Percentiles rank a stretch among this genome's conserved stretches.
Evolutionary conservation across 1,140 invertebrate genomes (phyloP).

Genomic region (Hormaphis cornu): DNA sequence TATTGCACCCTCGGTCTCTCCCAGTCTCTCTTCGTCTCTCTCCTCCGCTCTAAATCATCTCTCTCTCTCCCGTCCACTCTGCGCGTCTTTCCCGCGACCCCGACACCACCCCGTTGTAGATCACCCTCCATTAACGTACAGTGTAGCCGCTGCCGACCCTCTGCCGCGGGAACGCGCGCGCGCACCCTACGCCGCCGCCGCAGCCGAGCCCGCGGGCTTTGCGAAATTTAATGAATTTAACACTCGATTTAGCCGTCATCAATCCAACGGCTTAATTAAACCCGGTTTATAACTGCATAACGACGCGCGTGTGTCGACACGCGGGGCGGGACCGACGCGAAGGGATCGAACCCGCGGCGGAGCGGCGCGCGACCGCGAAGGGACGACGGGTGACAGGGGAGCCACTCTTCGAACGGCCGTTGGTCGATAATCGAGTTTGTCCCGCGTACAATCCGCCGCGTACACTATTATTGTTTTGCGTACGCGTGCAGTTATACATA

Average conservation of each 20-base stretch:
- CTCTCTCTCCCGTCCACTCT: too few relatives aligned
- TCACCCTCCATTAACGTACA: neutral
- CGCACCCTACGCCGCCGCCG: neutral
- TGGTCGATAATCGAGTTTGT: slow-evolving; percentile 17
- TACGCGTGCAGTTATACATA: neutral
- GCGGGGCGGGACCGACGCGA: neutral
- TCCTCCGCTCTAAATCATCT: too few relatives aligned
- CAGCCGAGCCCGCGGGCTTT: neutral
- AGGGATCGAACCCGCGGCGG: too few relatives aligned
- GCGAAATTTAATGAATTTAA: slow-evolving; percentile 31
- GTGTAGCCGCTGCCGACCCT: neutral
- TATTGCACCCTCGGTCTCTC: too few relatives aligned
- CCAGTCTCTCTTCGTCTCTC: too few relatives aligned
- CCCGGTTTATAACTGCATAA: slow-evolving; percentile 6
- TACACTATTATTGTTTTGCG: neutral
- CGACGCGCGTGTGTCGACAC: neutral
- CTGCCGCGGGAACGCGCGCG: neutral
- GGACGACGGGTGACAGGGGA: neutral
- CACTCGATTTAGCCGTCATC: slow-evolving; percentile 27
- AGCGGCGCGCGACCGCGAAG: too few relatives aligned
- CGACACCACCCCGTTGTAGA: neutral
- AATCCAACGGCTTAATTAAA: slow-evolving; percentile 28
- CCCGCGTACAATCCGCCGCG: neutral
- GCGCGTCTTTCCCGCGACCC: neutral
- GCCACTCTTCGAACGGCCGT: neutral